These are phyloP conservation scores for Nettapus auritus DNA, from an alignment of 2,113 vertebrate species.

Conservation along the genomic window DNA sequence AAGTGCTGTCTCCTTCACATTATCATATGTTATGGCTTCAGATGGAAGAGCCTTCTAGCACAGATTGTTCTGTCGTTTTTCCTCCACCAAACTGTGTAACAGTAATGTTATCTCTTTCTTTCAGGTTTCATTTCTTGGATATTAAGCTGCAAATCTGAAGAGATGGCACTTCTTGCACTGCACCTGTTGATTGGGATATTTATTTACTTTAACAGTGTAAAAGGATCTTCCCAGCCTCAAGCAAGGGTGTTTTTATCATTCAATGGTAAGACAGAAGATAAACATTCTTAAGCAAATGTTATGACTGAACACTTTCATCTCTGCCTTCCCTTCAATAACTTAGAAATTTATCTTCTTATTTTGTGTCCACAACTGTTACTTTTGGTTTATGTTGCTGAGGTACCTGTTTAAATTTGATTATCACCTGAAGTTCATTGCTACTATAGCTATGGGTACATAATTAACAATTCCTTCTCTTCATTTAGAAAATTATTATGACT, in stretches of 20 bases:
- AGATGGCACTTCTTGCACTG: constrained; percentile 74
- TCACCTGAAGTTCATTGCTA: not conserved
- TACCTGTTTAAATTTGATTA: not conserved
- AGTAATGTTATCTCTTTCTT: constrained; percentile 59
- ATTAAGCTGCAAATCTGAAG: constrained; percentile 64
- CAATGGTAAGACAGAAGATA: constrained; percentile 80
- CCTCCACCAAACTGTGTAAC: not conserved
- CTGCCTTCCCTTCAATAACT: not conserved
- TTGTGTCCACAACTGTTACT: not conserved
- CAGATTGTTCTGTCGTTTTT: not conserved
- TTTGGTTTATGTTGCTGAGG: not conserved
- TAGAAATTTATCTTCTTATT: not conserved
- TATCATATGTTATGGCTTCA: not conserved
- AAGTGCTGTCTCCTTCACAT: constrained; percentile 31
- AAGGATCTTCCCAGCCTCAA: constrained; percentile 81
- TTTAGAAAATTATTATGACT: not conserved
- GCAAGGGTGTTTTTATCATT: constrained; percentile 82
- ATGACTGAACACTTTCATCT: constrained; percentile 31
- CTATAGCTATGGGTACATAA: not conserved
- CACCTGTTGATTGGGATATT: constrained; percentile 73
- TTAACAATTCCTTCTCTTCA: not conserved
- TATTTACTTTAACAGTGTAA: constrained; percentile 70
- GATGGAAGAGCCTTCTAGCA: not conserved
- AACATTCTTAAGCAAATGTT: constrained; percentile 58
- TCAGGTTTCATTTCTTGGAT: constrained; percentile 71